phyloP scores from a whole-genome alignment of 2,113 vertebrate genomes.

The Platanista minor region DNA sequence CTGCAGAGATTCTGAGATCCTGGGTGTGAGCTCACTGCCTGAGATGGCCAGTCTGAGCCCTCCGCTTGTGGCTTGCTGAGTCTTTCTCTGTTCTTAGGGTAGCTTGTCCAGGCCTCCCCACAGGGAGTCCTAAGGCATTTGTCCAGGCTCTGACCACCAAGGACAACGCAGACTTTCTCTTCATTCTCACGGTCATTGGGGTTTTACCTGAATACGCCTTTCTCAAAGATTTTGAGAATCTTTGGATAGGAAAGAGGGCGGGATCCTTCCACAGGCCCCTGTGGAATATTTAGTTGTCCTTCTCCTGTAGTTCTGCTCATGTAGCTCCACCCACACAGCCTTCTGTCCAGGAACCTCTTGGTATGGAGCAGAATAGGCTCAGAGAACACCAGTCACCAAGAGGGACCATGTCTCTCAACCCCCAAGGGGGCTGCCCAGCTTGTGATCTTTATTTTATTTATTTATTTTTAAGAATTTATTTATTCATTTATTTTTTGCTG shows the following conservation, averaged over 20 bases:
- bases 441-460: not conserved
- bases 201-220: not conserved
- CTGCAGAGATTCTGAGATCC: not conserved
- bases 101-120: not conserved
- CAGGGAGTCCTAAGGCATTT: not conserved
- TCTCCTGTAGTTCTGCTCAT: not conserved
- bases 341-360: too few relatives aligned
- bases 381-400: not conserved
- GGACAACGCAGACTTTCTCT: not conserved
- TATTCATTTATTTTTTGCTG: too few relatives aligned
- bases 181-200: rapidly evolving
- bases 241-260: not conserved
- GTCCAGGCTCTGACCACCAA: not conserved
- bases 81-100: not conserved
- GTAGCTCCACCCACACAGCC: not conserved
- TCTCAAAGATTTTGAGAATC: not conserved
- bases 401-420: not conserved
- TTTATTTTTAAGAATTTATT: too few relatives aligned
- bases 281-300: not conserved
- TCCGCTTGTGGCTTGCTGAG: not conserved
- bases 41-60: not conserved
- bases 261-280: not conserved
- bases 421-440: not conserved
- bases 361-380: not conserved
- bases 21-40: not conserved